These are phyloP conservation scores for Pollenia angustigena DNA, from an alignment of 2,888 invertebrate genomes.

Conservation along the genomic window DNA sequence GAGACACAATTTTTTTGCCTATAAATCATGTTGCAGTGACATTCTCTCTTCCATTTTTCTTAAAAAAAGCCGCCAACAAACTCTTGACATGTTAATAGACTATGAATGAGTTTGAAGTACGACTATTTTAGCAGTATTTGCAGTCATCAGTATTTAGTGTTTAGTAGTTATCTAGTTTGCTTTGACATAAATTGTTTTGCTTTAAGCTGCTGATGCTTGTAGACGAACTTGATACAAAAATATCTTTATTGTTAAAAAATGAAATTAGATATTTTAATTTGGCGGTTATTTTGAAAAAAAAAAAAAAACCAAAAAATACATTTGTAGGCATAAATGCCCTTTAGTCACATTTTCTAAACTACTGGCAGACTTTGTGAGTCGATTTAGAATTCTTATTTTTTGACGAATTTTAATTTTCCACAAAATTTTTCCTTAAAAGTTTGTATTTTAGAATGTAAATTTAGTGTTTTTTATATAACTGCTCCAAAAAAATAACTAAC, in stretches of 20 bases:
- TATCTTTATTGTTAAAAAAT: conserved; percentile 15
- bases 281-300: conserved; percentile 18
- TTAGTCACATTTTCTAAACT: too few relatives aligned
- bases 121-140: conserved; percentile 3
- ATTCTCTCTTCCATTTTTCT: conserved; percentile 5
- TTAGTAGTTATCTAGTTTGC: conserved; percentile 29
- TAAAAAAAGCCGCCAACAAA: conserved; percentile 51
- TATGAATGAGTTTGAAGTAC: conserved; percentile 57
- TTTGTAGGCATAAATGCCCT: neutral
- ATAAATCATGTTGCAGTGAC: conserved; percentile 56
- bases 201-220: neutral
- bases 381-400: too few relatives aligned
- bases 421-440: too few relatives aligned
- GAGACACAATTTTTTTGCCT: neutral
- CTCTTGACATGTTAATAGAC: conserved; percentile 69
- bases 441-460: too few relatives aligned
- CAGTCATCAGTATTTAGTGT: neutral
- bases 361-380: too few relatives aligned
- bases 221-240: conserved; percentile 39
- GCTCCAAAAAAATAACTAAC: too few relatives aligned
- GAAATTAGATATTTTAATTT: conserved; percentile 42
- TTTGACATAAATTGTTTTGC: conserved; percentile 50
- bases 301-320: too few relatives aligned
- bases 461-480: too few relatives aligned
- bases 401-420: too few relatives aligned